phyloP scores from a whole-genome alignment of 2,888 invertebrate species.

The Drosophila prostipennis region DNA sequence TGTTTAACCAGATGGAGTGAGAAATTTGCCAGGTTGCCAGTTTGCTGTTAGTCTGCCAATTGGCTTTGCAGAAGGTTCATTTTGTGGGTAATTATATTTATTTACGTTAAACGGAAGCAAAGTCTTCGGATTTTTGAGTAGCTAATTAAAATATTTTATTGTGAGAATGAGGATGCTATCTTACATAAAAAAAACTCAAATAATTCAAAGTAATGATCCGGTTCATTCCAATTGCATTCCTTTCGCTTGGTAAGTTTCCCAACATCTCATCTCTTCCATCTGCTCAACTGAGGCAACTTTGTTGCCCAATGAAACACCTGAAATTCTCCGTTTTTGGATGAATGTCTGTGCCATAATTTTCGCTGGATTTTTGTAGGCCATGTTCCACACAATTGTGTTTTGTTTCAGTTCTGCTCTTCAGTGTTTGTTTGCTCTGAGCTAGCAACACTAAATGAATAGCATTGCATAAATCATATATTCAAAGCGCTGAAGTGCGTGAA shows the following conservation, averaged over 20 bases:
- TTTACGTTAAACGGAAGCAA: slow-evolving; percentile 1
- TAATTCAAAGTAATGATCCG: slow-evolving; percentile 5
- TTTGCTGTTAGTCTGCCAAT: slow-evolving; percentile 12
- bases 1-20: slow-evolving; percentile 33
- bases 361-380: slow-evolving; percentile 50
- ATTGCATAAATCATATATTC: slow-evolving; percentile 47
- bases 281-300: slow-evolving; percentile 37
- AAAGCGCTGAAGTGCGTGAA: slow-evolving; percentile 38
- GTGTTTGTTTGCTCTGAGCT: slow-evolving; percentile 30
- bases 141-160: too few species aligned
- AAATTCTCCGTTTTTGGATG: slow-evolving; percentile 29
- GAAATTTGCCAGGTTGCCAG: slow-evolving; percentile 34
- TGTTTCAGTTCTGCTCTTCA: neutral
- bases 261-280: slow-evolving; percentile 12
- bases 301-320: slow-evolving; percentile 42
- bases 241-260: slow-evolving; percentile 5
- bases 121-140: too few species aligned
- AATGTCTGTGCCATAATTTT: slow-evolving; percentile 48
- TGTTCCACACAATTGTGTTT: slow-evolving; percentile 36
- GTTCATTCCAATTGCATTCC: slow-evolving; percentile 20
- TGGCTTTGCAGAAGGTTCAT: slow-evolving; percentile 10
- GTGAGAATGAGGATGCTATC: too few species aligned
- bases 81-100: neutral
- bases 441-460: slow-evolving; percentile 5
- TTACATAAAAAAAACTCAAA: neutral